Evolutionary conservation across 1,140 invertebrate genomes (phyloP).

Genomic region (Hormaphis cornu): DNA sequence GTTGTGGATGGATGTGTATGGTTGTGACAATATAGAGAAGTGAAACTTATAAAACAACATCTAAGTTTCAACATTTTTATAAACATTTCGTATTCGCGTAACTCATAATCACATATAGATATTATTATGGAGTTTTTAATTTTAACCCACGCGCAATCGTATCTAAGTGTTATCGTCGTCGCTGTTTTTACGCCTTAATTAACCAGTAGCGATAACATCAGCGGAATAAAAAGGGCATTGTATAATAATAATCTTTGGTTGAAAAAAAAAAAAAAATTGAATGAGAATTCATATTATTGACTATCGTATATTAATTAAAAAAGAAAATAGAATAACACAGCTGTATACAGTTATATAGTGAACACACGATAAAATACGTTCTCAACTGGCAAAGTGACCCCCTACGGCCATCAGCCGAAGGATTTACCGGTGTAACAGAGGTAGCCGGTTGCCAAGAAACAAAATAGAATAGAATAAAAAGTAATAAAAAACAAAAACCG

Average conservation of each 20-base stretch:
- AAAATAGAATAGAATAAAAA: background rate
- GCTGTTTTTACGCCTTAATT: background rate
- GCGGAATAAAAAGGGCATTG: background rate
- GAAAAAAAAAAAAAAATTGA: background rate
- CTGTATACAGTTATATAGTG: background rate
- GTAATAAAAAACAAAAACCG: constrained; percentile 3
- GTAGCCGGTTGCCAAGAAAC: constrained; percentile 16
- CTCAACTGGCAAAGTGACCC: background rate
- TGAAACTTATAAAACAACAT: no score
- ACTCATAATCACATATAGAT: no score
- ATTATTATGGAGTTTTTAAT: background rate
- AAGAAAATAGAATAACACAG: background rate
- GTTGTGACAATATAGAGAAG: no score
- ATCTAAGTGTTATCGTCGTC: no score
- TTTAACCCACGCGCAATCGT: background rate
- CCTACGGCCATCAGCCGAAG: constrained; percentile 11
- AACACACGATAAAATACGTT: background rate
- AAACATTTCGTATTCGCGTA: no score
- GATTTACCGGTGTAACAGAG: constrained; percentile 25
- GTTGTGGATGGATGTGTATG: no score
- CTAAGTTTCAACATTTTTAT: no score
- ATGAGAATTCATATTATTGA: background rate
- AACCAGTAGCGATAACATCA: constrained; percentile 20
- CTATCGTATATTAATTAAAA: constrained; percentile 19
- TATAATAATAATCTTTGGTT: constrained; percentile 14